Percentiles rank a stretch among this genome's conserved stretches.
phyloP scores from a whole-genome alignment of 2,797 vertebrate genomes.

The Protosalanx chinensis region DNA sequence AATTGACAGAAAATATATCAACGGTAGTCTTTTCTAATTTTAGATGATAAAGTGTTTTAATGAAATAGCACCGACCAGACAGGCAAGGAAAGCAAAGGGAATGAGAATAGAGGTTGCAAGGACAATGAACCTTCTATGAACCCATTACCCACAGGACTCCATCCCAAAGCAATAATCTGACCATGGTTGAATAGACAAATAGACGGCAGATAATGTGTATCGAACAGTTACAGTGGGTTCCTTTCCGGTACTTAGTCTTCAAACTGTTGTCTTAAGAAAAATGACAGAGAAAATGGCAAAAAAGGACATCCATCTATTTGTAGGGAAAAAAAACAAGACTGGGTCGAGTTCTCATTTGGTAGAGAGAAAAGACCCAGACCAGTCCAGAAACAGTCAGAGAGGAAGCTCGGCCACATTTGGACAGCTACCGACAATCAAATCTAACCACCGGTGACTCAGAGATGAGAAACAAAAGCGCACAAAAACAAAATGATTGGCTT shows the following conservation, averaged over 20 bases:
- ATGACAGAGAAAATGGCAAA: background rate
- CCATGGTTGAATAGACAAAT: too few species aligned
- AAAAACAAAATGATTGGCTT: background rate
- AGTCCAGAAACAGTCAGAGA: background rate
- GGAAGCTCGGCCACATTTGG: background rate
- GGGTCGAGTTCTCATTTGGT: background rate
- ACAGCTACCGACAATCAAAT: background rate
- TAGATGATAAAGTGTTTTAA: too few species aligned
- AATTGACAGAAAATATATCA: conserved; percentile 1
- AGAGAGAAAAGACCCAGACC: background rate
- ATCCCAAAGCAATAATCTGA: too few species aligned
- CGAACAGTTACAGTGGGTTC: too few species aligned
- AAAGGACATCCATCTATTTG: conserved; percentile 2
- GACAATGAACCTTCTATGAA: too few species aligned
- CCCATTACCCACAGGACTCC: too few species aligned
- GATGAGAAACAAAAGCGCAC: background rate
- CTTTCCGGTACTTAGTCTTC: too few species aligned
- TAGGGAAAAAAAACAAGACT: background rate
- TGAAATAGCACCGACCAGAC: too few species aligned
- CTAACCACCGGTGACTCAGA: background rate
- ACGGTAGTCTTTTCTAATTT: too few species aligned
- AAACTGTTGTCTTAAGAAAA: background rate
- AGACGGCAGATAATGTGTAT: too few species aligned
- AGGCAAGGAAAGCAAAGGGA: too few species aligned
- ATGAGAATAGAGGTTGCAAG: too few species aligned